Conservation (phyloP, 2,113 vertebrate species). For the Myrmophylax atrothorax region DNA sequence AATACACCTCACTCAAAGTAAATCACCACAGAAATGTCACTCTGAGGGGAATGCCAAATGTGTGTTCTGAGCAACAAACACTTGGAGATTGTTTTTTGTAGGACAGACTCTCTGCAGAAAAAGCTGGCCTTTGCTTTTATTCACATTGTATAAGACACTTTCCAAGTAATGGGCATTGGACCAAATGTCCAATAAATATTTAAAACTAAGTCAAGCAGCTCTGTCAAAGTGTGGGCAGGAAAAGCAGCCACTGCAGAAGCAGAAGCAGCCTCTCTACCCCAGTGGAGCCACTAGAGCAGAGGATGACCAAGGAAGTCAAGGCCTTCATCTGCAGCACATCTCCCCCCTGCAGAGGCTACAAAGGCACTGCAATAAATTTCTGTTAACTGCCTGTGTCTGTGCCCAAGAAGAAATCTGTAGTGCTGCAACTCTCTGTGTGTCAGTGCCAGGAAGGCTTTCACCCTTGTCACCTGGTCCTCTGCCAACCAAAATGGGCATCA, state of each 20-base stretch:
- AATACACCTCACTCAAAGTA: background rate
- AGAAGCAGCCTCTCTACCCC: background rate
- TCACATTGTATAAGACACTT: background rate
- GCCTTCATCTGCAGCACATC: background rate
- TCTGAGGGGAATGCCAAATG: background rate
- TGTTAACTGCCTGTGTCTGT: background rate
- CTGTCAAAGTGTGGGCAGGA: background rate
- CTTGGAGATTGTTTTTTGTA: background rate
- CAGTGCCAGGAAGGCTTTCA: background rate
- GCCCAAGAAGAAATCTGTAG: background rate
- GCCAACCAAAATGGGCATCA: accelerated
- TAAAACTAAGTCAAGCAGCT: background rate
- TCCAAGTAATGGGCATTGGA: background rate
- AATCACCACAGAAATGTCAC: background rate
- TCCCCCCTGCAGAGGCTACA: background rate
- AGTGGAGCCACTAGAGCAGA: accelerated
- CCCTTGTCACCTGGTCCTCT: background rate
- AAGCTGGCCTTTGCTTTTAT: background rate
- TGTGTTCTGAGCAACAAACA: background rate
- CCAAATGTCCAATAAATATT: background rate
- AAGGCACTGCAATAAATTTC: background rate
- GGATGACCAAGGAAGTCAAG: background rate
- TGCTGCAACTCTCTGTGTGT: background rate
- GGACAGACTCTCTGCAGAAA: background rate
- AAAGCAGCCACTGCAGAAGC: background rate